Evolutionary conservation across 2,113 vertebrate genomes (phyloP), one percentile per base, ranked within the genome.

Genomic region (Camelus bactrianus): DNA sequence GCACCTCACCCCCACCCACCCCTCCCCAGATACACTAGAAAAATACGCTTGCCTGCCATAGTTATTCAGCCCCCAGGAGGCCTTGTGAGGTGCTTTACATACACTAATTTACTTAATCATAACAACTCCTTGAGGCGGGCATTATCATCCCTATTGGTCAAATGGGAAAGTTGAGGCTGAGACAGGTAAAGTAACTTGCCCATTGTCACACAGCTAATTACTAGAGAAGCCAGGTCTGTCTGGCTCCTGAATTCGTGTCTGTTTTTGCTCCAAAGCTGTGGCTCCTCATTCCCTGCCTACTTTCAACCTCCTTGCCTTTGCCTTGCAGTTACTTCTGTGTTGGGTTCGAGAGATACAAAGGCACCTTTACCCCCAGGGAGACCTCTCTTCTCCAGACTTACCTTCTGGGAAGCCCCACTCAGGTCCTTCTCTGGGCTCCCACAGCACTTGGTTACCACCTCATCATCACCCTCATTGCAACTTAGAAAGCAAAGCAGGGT

Each of bases 81-180:
- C 69, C 42, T 72, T 64, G 56, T 84, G 93, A 69, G 91, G 50
- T 92, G 75, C 56, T 91, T 87, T 73, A 75, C 24, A 32, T 48
- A 84, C 2, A 75, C 32, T 86, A 62, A 86, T 95, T 95, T 85
- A 60, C 58, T 95, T 73, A 56, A 81, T 96, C 77, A 69, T 69
- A 89, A 82, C 91, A 94, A 52, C 67, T 91, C n/a, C 67, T 2
- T 24, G 60, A 93, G 62, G 77, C 91, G 89, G 73, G 58, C 84
- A 15, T 90, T 76, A 75, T 90, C 93, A 96, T 75, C 48, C 35
- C 8, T 48, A 77, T 58, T 96, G 65, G 80, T 92, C 94, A 92
- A 28, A 82, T 50, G 76, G 88, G 12, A 84, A 95, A 56, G 96
- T n/a, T 3, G 48, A 88, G 80, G n/a, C 89, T 80, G 69, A 87